Conservation (phyloP, 2,797 vertebrate species). For the Ctenochaetus hawaiiensis region DNA sequence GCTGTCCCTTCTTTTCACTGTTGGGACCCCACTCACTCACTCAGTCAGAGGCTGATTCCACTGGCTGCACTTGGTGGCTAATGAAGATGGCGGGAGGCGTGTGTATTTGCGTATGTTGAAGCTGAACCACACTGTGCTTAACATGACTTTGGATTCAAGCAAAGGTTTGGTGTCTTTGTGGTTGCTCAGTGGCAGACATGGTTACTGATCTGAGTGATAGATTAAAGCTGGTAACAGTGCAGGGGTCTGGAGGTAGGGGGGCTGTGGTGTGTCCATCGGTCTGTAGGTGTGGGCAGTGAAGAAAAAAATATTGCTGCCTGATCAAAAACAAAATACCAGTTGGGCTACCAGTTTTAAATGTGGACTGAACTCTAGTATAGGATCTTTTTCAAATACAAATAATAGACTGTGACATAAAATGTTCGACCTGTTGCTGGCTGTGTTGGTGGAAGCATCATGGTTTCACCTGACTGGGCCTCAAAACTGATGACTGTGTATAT, state of each 20-base stretch:
- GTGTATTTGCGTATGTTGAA: slow-evolving; percentile 48
- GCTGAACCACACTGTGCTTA: slow-evolving; percentile 69
- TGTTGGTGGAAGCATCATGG: not conserved
- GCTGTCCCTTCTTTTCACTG: slow-evolving; percentile 59
- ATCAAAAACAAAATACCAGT: slow-evolving; percentile 37
- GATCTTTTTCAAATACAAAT: not conserved
- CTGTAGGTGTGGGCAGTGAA: not conserved
- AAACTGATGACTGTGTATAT: slow-evolving; percentile 4
- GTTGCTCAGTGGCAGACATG: slow-evolving; percentile 69
- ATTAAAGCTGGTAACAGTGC: slow-evolving; percentile 83
- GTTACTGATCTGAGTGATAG: slow-evolving; percentile 84
- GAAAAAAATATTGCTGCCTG: slow-evolving; percentile 27
- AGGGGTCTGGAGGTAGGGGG: slow-evolving; percentile 54
- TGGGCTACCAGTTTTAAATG: slow-evolving; percentile 8
- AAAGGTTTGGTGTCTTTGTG: slow-evolving; percentile 71
- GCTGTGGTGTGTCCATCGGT: not conserved
- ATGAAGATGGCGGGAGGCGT: slow-evolving; percentile 71
- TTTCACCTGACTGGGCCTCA: slow-evolving; percentile 7
- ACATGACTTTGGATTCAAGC: slow-evolving; percentile 66
- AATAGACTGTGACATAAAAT: not conserved
- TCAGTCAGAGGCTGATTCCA: slow-evolving; percentile 74
- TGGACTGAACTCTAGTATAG: slow-evolving; percentile 6
- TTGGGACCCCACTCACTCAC: slow-evolving; percentile 48
- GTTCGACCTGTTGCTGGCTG: not conserved
- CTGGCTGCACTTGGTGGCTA: slow-evolving; percentile 71